Evolutionary conservation across 2,113 vertebrate species (phyloP), one percentile per base, ranked within the genome.

Genomic region (Leucopternis melanops): DNA sequence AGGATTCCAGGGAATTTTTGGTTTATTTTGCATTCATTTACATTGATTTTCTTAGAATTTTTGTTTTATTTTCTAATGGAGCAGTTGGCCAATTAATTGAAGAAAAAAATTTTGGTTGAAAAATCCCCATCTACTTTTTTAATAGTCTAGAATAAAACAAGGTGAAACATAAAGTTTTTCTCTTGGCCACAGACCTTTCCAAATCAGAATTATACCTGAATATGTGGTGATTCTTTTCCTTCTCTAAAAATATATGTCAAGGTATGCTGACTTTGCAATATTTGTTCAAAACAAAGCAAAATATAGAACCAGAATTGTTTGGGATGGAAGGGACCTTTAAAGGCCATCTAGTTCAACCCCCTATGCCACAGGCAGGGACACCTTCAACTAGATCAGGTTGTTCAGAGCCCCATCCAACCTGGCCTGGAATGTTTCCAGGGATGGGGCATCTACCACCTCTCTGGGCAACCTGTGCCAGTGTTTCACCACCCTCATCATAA

Each of bases 331-430:
- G 5, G 13, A 57, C 14, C 5, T 70, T 62, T 58, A 57, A 32
- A 71, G 34, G 31, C 22, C 61, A 49, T 17, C 22, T 40, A 49
- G 10, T 67, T 11, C 27, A 75, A 31, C 5, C 2, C 19, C 10
- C 9, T 3, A 27, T 88, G 31, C 52, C 32, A 13, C 7, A 2
- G 61, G 38, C 14, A 88, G 23, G 29, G 9, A 55, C 7, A 71
- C 15, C 45, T 57, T 77, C 44, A 59, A 23, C 7, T 22, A 20
- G 21, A 61, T 10, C 29, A 47, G 6, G 9, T 29, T 72, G 19
- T 0, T 65, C 63, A 90, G 58, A 44, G 29, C 17, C 44, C 11
- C 0, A 0, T 65, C 45, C 65, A 71, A 42, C 29, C 21, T 15
- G 16, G n/a, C 5, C 40, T 25, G 34, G 29, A 55, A 9, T 20